phyloP scores from a whole-genome alignment of 1,140 invertebrate genomes.

The Andricus grossulariae region DNA sequence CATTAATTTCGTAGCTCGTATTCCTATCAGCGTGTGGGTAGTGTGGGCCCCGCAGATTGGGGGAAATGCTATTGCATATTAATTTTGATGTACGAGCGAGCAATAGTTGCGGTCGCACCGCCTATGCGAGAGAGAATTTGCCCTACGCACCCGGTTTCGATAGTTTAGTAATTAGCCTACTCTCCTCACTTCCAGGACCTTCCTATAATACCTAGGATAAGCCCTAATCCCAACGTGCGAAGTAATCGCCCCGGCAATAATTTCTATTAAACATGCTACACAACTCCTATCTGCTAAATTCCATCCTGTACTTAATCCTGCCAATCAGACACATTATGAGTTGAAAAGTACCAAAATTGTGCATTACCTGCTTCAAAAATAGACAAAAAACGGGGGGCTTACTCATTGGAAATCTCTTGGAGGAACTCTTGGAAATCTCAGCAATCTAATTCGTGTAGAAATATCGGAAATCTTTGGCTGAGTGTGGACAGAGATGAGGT shows the following conservation, averaged over 20 bases:
- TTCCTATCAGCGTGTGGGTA: constrained; percentile 32
- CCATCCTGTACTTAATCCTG: no score
- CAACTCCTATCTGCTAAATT: no score
- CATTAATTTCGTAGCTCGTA: constrained; percentile 33
- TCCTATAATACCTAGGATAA: constrained; percentile 47
- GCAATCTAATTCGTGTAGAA: no score
- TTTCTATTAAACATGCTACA: constrained; percentile 50
- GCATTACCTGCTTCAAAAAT: no score
- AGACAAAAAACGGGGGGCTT: no score
- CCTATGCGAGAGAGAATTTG: background rate
- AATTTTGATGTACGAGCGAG: constrained; percentile 62
- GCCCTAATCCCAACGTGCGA: constrained; percentile 42
- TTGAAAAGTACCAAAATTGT: no score
- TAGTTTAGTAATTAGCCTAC: constrained; percentile 65
- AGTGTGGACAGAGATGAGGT: no score
- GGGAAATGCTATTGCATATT: constrained; percentile 58
- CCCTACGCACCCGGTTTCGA: constrained; percentile 42
- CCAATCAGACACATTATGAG: no score
- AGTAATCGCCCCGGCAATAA: constrained; percentile 52
- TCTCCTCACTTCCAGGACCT: constrained; percentile 39
- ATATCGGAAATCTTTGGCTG: no score
- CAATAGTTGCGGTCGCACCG: constrained; percentile 43
- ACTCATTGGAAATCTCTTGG: no score
- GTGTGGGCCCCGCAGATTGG: constrained; percentile 38
- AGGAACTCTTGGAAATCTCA: no score